These are phyloP conservation scores for Thymelicus acteon DNA, from an alignment of 2,888 invertebrate genomes.

Conservation along the genomic window DNA sequence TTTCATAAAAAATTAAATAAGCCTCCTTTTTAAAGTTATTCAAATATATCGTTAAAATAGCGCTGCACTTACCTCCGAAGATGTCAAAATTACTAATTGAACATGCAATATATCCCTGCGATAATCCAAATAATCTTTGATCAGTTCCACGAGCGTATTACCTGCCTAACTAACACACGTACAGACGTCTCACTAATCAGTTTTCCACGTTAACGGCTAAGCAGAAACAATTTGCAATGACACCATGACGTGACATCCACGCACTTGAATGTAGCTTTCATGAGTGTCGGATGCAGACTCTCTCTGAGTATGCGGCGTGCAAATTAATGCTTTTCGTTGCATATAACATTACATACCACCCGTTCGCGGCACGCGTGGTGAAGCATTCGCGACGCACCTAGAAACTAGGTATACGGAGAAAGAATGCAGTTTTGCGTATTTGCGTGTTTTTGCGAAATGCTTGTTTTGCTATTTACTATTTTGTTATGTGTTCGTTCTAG, in stretches of 20 bases:
- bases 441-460: constrained; percentile 1
- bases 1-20: too few relatives aligned
- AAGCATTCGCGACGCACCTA: constrained; percentile 29
- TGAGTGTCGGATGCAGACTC: constrained; percentile 34
- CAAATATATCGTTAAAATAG: too few relatives aligned
- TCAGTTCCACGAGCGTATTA: not conserved
- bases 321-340: constrained; percentile 36
- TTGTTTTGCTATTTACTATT: not conserved
- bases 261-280: constrained; percentile 29
- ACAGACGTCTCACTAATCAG: constrained; percentile 4
- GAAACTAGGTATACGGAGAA: constrained; percentile 27
- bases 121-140: constrained; percentile 3
- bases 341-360: constrained; percentile 34
- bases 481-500: not conserved
- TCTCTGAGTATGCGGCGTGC: constrained; percentile 34
- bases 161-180: constrained; percentile 1
- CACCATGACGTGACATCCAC: constrained; percentile 15
- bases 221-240: constrained; percentile 22
- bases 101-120: not conserved
- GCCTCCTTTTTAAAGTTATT: too few relatives aligned
- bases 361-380: constrained; percentile 11
- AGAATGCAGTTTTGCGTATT: constrained; percentile 27
- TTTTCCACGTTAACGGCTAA: not conserved
- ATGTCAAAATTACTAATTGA: not conserved
- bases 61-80: not conserved